Conservation (phyloP, 2,113 vertebrate genomes). For the Heterotilapia buettikoferi region DNA sequence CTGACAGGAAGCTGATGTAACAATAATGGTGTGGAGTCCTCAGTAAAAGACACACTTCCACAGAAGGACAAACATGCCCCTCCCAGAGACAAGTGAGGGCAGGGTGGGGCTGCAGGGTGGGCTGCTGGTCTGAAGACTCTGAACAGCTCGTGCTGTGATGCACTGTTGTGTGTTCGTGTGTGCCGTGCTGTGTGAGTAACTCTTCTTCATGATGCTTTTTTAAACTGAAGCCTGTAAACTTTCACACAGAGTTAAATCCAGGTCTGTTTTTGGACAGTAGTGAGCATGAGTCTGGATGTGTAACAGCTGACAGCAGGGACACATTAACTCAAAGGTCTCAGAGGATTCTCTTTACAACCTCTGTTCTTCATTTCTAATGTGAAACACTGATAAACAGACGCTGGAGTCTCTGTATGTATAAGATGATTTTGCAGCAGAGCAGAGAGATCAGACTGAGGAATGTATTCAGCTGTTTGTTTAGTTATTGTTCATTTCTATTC, state of each 20-base stretch:
- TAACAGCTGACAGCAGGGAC: neutral
- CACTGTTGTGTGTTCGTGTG: neutral
- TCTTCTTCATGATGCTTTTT: neutral
- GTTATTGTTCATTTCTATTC: neutral
- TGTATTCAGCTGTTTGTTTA: neutral
- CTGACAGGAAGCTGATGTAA: neutral
- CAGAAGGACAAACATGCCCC: neutral
- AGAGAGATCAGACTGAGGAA: neutral
- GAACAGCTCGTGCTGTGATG: neutral
- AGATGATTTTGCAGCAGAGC: neutral
- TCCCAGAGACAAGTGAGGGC: neutral
- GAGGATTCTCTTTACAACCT: fast-evolving
- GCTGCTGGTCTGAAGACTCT: neutral
- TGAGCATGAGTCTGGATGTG: neutral
- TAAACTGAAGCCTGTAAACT: neutral
- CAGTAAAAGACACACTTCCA: neutral
- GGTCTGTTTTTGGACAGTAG: neutral
- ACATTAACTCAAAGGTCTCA: too few relatives aligned
- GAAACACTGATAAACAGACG: fast-evolving
- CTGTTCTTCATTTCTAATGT: neutral
- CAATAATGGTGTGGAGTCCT: neutral
- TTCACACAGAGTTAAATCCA: neutral
- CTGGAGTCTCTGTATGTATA: neutral
- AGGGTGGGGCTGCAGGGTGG: neutral
- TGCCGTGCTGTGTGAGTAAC: neutral